phyloP scores from a whole-genome alignment of 2,797 vertebrate species.

The Schizopygopsis pylzovi region DNA sequence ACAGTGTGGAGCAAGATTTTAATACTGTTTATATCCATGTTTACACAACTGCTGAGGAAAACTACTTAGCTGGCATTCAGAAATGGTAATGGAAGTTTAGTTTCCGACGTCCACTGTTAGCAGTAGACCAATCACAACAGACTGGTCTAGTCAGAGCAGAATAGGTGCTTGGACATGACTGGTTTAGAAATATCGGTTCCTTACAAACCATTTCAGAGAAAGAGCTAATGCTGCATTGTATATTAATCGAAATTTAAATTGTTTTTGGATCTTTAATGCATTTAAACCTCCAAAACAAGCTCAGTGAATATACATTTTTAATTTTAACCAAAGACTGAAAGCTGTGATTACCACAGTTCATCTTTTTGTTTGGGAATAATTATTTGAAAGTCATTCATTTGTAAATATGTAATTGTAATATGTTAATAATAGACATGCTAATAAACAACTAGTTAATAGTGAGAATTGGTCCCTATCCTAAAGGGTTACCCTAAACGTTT shows the following conservation, averaged over 20 bases:
- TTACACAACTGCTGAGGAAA: background rate
- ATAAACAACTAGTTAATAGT: too few species aligned
- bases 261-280: background rate
- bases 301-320: too few species aligned
- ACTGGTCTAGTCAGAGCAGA: background rate
- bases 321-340: too few species aligned
- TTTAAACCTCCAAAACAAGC: background rate
- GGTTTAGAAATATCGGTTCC: background rate
- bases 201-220: background rate
- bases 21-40: background rate
- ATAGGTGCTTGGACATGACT: background rate
- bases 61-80: background rate
- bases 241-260: background rate
- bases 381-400: too few species aligned
- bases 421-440: too few species aligned
- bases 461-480: too few species aligned
- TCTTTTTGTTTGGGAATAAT: too few species aligned
- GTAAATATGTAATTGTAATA: too few species aligned
- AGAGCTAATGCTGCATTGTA: background rate
- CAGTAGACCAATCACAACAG: background rate
- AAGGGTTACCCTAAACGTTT: too few species aligned
- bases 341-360: too few species aligned
- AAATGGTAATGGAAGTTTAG: background rate
- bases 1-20: background rate
- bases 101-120: background rate